Percentiles rank a stretch among this genome's conserved stretches.
These are phyloP conservation scores for Galerucella pusilla DNA, from an alignment of 2,888 invertebrate species.

Conservation along the genomic window DNA sequence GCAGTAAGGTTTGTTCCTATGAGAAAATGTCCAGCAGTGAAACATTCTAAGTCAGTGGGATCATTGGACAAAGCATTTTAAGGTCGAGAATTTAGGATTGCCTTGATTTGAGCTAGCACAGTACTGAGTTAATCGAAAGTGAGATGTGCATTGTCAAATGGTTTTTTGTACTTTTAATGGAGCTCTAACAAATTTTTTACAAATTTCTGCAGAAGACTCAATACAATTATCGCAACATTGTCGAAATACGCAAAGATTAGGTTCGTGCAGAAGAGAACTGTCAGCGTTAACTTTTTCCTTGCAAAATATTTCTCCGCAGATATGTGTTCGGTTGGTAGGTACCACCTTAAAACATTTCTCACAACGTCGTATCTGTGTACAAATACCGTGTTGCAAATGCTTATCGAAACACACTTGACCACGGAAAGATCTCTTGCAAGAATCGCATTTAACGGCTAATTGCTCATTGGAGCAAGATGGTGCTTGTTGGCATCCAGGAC, in stretches of 20 bases:
- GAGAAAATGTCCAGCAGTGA: too few relatives aligned
- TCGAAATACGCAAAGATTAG: constrained; percentile 31
- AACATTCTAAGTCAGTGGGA: too few relatives aligned
- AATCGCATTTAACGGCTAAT: constrained; percentile 26
- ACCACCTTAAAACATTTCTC: constrained; percentile 30
- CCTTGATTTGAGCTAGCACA: too few relatives aligned
- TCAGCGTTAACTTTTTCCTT: constrained; percentile 32
- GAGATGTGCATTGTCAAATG: too few relatives aligned
- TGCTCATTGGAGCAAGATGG: constrained; percentile 30
- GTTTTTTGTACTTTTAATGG: too few relatives aligned
- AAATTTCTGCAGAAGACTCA: not conserved
- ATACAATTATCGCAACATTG: constrained; percentile 16
- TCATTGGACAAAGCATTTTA: too few relatives aligned
- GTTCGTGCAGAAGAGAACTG: constrained; percentile 33
- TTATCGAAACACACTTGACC: constrained; percentile 33
- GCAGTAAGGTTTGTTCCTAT: too few relatives aligned
- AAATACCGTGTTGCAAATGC: constrained; percentile 27
- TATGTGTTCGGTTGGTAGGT: constrained; percentile 2
- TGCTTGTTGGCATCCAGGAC: constrained; percentile 9
- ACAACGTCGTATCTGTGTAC: constrained; percentile 21
- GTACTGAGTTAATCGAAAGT: too few relatives aligned
- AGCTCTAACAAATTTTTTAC: constrained; percentile 11
- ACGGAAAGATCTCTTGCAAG: constrained; percentile 35
- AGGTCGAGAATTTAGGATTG: too few relatives aligned
- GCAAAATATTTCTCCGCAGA: constrained; percentile 26